These are phyloP conservation scores for Pogoniulus pusillus DNA, from an alignment of 2,797 vertebrate genomes.

Conservation along the genomic window DNA sequence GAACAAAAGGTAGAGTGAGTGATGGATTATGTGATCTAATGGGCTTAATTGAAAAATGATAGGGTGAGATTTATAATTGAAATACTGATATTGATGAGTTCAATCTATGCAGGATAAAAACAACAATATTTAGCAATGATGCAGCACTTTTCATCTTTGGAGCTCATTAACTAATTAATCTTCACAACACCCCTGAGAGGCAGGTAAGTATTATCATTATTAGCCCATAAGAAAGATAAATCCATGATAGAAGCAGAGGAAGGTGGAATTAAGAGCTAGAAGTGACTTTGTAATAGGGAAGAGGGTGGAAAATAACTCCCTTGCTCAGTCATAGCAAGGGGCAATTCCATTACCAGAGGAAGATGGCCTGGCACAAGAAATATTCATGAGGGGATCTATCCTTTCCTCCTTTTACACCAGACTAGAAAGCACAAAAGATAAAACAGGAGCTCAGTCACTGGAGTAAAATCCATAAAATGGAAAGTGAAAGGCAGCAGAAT, in stretches of 20 bases:
- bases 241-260: conserved; percentile 37
- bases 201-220: conserved; percentile 67
- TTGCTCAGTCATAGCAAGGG: conserved; percentile 4
- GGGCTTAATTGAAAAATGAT: conserved; percentile 74
- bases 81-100: conserved; percentile 78
- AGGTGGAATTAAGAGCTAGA: conserved; percentile 33
- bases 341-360: conserved; percentile 25
- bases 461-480: conserved; percentile 8
- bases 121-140: conserved; percentile 76
- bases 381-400: neutral
- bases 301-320: conserved; percentile 17
- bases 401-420: neutral
- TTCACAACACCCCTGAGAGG: conserved; percentile 61
- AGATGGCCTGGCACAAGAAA: neutral
- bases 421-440: neutral
- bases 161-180: conserved; percentile 70
- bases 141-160: conserved; percentile 60
- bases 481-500: neutral
- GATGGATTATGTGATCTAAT: conserved; percentile 73
- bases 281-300: conserved; percentile 52
- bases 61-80: conserved; percentile 77
- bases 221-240: conserved; percentile 58
- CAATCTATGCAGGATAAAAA: conserved; percentile 75
- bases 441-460: neutral
- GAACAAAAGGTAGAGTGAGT: neutral